Evolutionary conservation across 2,797 vertebrate species (phyloP).

Genomic region (Protonibea diacanthus): DNA sequence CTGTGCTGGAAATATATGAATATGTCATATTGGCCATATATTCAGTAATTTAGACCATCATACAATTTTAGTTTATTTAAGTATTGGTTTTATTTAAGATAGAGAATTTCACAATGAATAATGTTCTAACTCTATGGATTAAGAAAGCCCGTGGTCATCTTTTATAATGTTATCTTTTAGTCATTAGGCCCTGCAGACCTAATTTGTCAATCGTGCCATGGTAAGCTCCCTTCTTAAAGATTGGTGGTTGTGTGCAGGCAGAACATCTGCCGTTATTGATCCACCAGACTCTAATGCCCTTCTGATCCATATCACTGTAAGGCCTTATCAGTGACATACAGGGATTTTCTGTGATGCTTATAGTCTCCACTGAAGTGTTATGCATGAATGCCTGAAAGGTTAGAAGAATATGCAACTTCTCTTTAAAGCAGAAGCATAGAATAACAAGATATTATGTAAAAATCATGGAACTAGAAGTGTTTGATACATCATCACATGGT

Average conservation of each 20-base stretch:
- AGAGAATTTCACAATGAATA: constrained; percentile 37
- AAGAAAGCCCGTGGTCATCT: constrained; percentile 50
- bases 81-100: constrained; percentile 16
- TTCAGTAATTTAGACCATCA: not conserved
- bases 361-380: constrained; percentile 60
- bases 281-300: constrained; percentile 70
- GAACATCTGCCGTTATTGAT: constrained; percentile 85
- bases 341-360: constrained; percentile 68
- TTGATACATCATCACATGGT: constrained; percentile 32
- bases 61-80: not conserved
- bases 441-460: constrained; percentile 35
- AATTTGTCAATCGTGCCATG: constrained; percentile 74
- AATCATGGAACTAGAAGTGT: constrained; percentile 26
- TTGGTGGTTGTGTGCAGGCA: constrained; percentile 67
- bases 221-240: constrained; percentile 69
- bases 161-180: constrained; percentile 71
- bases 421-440: constrained; percentile 4
- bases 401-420: constrained; percentile 54
- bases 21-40: not conserved
- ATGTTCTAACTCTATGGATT: constrained; percentile 58
- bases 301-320: constrained; percentile 84
- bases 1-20: not conserved
- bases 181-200: constrained; percentile 72
- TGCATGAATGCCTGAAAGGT: constrained; percentile 57
- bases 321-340: constrained; percentile 86